phyloP scores from a whole-genome alignment of 2,797 vertebrate genomes.

The Eutrigla gurnardus region DNA sequence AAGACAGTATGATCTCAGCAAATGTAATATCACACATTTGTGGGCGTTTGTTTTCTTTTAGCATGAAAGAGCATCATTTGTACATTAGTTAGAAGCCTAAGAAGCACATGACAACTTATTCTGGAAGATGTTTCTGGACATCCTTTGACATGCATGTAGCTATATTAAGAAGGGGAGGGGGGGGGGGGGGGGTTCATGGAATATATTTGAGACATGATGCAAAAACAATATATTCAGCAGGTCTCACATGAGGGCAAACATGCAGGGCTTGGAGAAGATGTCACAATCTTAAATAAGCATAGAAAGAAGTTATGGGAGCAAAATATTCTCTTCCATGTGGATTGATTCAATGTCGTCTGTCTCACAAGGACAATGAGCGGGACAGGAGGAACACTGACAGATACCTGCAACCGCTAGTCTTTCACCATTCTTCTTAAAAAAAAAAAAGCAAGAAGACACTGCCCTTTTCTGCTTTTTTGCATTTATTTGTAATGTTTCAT shows the following conservation, averaged over 20 bases:
- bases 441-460: constrained; percentile 83
- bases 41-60: constrained; percentile 6
- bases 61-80: constrained; percentile 26
- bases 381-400: constrained; percentile 61
- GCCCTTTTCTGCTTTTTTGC: constrained; percentile 84
- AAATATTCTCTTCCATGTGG: constrained; percentile 86
- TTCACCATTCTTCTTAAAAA: constrained; percentile 65
- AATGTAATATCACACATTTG: constrained; percentile 48
- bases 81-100: constrained; percentile 30
- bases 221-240: constrained; percentile 79
- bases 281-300: constrained; percentile 64
- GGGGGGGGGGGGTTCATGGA: constrained; percentile 59
- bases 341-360: constrained; percentile 61
- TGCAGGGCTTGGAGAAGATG: constrained; percentile 68
- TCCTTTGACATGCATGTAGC: constrained; percentile 76
- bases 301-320: constrained; percentile 66
- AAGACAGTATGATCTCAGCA: constrained; percentile 52
- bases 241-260: constrained; percentile 67
- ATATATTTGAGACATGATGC: constrained; percentile 78
- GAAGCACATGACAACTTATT: constrained; percentile 73
- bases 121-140: constrained; percentile 70
- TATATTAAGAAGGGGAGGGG: constrained; percentile 41
- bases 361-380: constrained; percentile 66
- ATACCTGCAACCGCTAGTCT: constrained; percentile 75
- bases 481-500: constrained; percentile 94